Conservation (phyloP, 2,797 vertebrate species). For the Chrosomus eos region DNA sequence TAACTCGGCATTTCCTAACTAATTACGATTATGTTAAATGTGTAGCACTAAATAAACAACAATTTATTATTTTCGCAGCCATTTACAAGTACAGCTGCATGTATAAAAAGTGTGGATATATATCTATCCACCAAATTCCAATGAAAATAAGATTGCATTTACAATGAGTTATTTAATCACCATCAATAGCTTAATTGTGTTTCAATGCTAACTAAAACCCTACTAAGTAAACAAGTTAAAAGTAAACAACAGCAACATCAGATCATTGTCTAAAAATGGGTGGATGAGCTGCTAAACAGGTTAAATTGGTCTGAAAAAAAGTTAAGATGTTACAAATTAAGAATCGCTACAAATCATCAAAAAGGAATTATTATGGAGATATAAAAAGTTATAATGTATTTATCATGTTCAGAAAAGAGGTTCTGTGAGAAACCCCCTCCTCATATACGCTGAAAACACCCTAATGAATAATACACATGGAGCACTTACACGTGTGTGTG, state of each 20-base stretch:
- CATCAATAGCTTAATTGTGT: neutral
- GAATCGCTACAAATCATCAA: neutral
- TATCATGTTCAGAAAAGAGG: neutral
- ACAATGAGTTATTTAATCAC: neutral
- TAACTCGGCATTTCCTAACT: neutral
- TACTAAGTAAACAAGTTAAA: neutral
- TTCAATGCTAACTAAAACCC: neutral
- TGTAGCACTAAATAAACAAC: neutral
- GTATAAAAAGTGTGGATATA: neutral
- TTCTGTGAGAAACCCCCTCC: neutral
- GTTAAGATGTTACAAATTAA: neutral
- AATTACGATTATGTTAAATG: neutral
- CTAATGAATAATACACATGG: slow-evolving; percentile 39
- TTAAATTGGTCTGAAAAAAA: neutral
- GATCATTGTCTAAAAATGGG: neutral
- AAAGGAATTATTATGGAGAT: neutral
- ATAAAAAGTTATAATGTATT: neutral
- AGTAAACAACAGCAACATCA: neutral
- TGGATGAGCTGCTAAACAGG: neutral
- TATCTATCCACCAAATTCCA: neutral
- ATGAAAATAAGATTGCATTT: neutral
- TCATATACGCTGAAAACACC: neutral
- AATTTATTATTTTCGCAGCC: neutral
- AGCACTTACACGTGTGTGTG: slow-evolving; percentile 8
- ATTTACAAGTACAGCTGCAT: neutral